phyloP scores from a whole-genome alignment of 2,113 vertebrate species.

The Toxotes jaculatrix region DNA sequence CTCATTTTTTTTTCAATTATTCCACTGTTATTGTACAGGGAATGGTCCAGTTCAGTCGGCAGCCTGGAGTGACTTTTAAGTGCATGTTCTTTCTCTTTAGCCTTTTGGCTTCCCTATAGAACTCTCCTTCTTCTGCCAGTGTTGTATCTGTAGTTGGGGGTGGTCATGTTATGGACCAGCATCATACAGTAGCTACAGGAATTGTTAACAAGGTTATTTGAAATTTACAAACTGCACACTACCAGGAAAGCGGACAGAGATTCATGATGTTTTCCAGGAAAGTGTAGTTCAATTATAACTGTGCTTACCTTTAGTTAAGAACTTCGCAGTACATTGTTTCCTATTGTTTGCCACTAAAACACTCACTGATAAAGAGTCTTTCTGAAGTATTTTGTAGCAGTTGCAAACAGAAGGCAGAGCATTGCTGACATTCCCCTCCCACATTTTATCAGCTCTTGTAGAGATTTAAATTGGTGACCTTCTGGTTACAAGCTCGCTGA shows the following conservation, averaged over 20 bases:
- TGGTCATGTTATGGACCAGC: rapidly evolving
- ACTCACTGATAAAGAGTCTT: background rate
- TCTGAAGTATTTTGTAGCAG: background rate
- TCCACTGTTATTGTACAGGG: background rate
- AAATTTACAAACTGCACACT: background rate
- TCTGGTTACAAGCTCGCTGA: constrained; percentile 37
- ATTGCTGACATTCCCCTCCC: constrained; percentile 15
- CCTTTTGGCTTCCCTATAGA: background rate
- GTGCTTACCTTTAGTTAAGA: background rate
- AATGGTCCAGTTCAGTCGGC: background rate
- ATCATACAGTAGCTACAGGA: background rate
- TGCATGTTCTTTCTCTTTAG: background rate
- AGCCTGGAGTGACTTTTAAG: background rate
- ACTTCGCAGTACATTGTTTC: background rate
- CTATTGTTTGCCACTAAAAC: constrained; percentile 4
- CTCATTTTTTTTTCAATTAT: background rate
- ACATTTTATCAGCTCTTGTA: constrained; percentile 15
- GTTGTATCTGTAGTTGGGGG: background rate
- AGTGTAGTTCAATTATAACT: background rate
- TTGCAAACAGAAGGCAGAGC: background rate
- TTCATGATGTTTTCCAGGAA: background rate
- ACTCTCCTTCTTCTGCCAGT: background rate
- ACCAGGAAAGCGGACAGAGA: background rate
- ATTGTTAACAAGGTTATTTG: background rate
- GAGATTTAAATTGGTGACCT: constrained; percentile 46